These are phyloP conservation scores for Chironomus striatipennis DNA, from an alignment of 1,140 invertebrate species.

Conservation along the genomic window DNA sequence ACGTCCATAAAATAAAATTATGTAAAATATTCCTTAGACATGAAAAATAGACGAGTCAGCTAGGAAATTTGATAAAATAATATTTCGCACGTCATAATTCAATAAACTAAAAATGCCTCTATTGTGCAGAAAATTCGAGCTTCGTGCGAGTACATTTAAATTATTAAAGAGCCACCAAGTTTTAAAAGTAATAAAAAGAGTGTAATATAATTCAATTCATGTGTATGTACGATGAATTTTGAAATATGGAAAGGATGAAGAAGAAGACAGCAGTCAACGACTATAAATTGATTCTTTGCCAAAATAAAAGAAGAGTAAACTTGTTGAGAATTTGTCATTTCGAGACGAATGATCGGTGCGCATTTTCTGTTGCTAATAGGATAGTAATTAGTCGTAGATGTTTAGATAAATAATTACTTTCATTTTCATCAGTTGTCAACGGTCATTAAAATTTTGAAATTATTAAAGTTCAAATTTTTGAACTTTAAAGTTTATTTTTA, in stretches of 20 bases:
- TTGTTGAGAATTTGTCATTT: not conserved
- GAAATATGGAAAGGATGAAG: not conserved
- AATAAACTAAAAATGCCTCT: not conserved
- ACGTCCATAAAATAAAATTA: not conserved
- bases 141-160: constrained; percentile 12
- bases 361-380: too few relatives aligned
- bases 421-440: too few relatives aligned
- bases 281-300: constrained; percentile 22
- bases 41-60: not conserved
- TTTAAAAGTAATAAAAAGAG: not conserved
- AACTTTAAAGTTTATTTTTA: too few relatives aligned
- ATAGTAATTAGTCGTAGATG: too few relatives aligned
- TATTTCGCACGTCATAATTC: not conserved
- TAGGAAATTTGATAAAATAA: not conserved
- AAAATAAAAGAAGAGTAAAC: not conserved
- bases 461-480: too few relatives aligned
- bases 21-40: not conserved
- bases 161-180: not conserved
- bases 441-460: too few relatives aligned
- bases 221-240: too few relatives aligned
- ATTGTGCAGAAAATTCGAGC: not conserved
- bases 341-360: too few relatives aligned
- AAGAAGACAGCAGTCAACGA: not conserved
- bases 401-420: too few relatives aligned
- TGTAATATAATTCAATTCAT: too few relatives aligned